phyloP scores from a whole-genome alignment of 2,888 invertebrate genomes.

The Phaonia tiefii region DNA sequence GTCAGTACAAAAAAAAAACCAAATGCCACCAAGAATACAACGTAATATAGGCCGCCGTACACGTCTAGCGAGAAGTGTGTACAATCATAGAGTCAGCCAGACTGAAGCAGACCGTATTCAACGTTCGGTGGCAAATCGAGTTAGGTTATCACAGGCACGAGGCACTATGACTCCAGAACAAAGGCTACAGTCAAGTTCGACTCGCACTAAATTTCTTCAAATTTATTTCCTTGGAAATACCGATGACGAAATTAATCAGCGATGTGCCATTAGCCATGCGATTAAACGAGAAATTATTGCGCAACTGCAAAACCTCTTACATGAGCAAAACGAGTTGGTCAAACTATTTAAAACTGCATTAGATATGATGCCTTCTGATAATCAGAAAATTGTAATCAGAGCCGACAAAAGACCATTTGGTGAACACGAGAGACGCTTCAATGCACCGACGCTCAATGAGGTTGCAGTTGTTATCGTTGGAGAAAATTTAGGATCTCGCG shows the following conservation, averaged over 20 bases:
- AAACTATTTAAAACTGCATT: constrained; percentile 69
- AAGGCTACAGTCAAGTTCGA: too few species aligned
- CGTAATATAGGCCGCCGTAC: too few species aligned
- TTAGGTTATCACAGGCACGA: too few species aligned
- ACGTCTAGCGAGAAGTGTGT: too few species aligned
- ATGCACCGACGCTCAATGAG: constrained; percentile 36
- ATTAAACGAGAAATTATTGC: constrained; percentile 71
- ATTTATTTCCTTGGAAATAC: constrained; percentile 54
- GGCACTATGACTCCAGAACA: too few species aligned
- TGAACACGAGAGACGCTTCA: constrained; percentile 29
- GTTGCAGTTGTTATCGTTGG: constrained; percentile 34
- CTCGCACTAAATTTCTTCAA: constrained; percentile 39
- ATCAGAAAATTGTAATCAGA: constrained; percentile 73
- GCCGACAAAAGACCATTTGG: constrained; percentile 71
- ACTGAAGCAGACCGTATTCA: too few species aligned
- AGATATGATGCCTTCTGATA: constrained; percentile 70
- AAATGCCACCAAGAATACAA: too few species aligned
- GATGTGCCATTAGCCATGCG: constrained; percentile 53
- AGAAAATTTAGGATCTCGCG: constrained; percentile 1
- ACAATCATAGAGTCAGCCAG: too few species aligned
- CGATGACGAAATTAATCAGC: constrained; percentile 39
- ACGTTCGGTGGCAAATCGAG: too few species aligned
- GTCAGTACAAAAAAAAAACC: too few species aligned
- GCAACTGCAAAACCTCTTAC: constrained; percentile 69
- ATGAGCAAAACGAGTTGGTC: constrained; percentile 70